Percentiles rank a stretch among this genome's conserved stretches.
Evolutionary conservation across 2,888 invertebrate species (phyloP).

Genomic region (Nephrotoma flavescens): DNA sequence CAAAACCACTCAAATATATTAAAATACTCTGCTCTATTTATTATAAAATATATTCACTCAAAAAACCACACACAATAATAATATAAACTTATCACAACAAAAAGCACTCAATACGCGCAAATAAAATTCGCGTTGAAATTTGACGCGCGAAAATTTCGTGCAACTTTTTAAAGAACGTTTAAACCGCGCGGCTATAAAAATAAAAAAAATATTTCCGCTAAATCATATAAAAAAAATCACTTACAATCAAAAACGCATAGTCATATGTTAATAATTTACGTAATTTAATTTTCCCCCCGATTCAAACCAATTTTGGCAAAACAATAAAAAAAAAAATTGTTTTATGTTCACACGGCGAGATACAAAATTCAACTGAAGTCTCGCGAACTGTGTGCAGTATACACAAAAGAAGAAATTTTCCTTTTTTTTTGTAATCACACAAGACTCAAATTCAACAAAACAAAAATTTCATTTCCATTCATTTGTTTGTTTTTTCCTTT

Average conservation of each 20-base stretch:
- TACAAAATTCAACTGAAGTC: neutral
- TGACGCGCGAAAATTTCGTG: neutral
- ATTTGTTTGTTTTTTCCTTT: neutral
- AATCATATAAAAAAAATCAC: neutral
- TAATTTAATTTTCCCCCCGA: neutral
- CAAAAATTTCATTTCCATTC: neutral
- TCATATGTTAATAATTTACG: neutral
- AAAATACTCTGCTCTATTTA: neutral
- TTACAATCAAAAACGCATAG: neutral
- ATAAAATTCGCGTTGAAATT: too few species aligned
- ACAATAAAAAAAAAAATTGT: neutral
- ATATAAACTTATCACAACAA: neutral
- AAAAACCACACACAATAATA: neutral
- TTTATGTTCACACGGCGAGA: neutral
- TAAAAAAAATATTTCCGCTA: neutral
- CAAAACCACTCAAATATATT: neutral
- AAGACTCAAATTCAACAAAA: neutral
- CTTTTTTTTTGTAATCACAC: neutral
- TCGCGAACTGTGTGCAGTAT: neutral
- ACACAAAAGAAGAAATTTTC: neutral
- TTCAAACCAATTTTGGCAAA: neutral
- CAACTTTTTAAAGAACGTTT: neutral
- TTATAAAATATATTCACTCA: neutral
- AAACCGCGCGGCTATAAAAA: neutral
- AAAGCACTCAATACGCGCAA: neutral